Evolutionary conservation across 2,888 invertebrate genomes (phyloP).

Genomic region (Quadroppia sp.): DNA sequence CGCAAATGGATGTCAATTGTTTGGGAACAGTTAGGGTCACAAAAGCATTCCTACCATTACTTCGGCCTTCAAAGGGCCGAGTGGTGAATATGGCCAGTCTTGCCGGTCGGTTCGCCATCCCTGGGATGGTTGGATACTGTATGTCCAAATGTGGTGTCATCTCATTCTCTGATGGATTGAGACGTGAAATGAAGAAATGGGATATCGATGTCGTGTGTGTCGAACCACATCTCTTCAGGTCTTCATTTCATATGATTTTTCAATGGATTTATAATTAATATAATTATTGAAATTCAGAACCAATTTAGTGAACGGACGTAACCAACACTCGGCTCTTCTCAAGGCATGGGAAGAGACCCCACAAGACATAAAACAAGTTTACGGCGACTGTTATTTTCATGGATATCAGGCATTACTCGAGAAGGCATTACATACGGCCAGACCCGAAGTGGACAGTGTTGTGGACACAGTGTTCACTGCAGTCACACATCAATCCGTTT

Average conservation of each 20-base stretch:
- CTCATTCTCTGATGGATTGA: constrained; percentile 51
- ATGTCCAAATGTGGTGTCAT: constrained; percentile 51
- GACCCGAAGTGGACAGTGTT: constrained; percentile 50
- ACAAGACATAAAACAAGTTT: constrained; percentile 49
- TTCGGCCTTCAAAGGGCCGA: constrained; percentile 49
- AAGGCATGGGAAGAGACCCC: constrained; percentile 50
- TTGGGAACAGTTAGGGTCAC: constrained; percentile 51
- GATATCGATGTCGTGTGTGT: constrained; percentile 50
- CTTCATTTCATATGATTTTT: too few relatives aligned
- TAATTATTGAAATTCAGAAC: constrained; percentile 47
- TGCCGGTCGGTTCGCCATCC: constrained; percentile 46
- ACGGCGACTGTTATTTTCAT: constrained; percentile 51
- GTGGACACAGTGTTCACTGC: constrained; percentile 51
- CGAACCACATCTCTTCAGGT: constrained; percentile 51
- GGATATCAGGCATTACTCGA: constrained; percentile 49
- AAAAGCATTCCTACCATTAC: constrained; percentile 51
- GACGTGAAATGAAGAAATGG: constrained; percentile 52
- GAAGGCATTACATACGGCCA: constrained; percentile 44
- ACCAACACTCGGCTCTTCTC: constrained; percentile 46
- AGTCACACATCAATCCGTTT: constrained; percentile 48
- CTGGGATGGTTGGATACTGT: constrained; percentile 49
- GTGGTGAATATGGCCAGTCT: constrained; percentile 51
- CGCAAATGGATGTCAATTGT: constrained; percentile 51
- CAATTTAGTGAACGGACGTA: constrained; percentile 42
- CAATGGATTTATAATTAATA: too few relatives aligned